Percentiles rank a stretch among this genome's conserved stretches.
phyloP scores from a whole-genome alignment of 2,113 vertebrate genomes.

The Pica pica region DNA sequence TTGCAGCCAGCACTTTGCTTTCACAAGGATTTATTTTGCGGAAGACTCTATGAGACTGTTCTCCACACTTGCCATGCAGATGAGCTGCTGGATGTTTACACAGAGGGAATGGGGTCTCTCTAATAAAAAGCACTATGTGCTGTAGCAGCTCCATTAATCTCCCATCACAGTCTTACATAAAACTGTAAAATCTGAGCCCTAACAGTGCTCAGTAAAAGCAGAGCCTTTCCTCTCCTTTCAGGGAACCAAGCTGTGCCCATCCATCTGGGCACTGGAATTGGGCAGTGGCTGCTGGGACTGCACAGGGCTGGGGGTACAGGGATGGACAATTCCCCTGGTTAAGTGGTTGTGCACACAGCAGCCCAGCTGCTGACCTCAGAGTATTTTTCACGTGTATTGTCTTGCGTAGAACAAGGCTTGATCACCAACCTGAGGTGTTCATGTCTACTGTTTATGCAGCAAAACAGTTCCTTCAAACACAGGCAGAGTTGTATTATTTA shows the following conservation, averaged over 20 bases:
- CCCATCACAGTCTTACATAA: not conserved
- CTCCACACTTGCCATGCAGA: not conserved
- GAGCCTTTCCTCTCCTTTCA: not conserved
- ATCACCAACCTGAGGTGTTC: not conserved
- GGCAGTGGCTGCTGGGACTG: not conserved
- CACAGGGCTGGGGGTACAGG: not conserved
- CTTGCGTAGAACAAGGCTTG: not conserved
- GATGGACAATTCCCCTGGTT: not conserved
- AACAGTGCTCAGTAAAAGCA: not conserved
- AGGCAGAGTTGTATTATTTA: not conserved
- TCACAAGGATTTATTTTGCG: not conserved
- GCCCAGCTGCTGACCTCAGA: not conserved
- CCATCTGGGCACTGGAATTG: fast-evolving
- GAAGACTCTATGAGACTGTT: not conserved
- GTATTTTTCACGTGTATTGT: fast-evolving
- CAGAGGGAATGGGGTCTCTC: not conserved
- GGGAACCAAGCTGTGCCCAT: not conserved
- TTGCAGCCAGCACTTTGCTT: not conserved
- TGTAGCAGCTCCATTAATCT: not conserved
- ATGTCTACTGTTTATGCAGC: fast-evolving
- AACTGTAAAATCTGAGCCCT: not conserved
- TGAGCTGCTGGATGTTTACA: not conserved
- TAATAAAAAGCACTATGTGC: not conserved
- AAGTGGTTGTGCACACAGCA: not conserved
- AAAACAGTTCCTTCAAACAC: not conserved